Percentiles rank a stretch among this genome's conserved stretches.
Conservation (phyloP, 2,797 vertebrate genomes). For the Sebastes hubbsi region DNA sequence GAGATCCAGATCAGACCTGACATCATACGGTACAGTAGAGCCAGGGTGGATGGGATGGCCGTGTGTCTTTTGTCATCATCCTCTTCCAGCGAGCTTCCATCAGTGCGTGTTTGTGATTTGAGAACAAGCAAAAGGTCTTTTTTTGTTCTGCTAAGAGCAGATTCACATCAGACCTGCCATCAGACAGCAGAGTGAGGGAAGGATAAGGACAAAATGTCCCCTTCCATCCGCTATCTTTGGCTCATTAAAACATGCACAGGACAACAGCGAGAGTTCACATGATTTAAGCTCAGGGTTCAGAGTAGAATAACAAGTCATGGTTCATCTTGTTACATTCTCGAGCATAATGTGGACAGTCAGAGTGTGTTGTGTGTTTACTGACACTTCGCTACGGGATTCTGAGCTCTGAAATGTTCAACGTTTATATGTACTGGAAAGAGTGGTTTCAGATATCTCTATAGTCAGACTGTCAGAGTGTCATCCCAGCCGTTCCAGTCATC, state of each 20-base stretch:
- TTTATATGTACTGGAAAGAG: neutral
- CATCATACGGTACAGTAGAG: constrained; percentile 23
- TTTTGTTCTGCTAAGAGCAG: constrained; percentile 36
- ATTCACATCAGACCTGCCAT: constrained; percentile 46
- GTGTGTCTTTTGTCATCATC: constrained; percentile 22
- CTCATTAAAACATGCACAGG: neutral
- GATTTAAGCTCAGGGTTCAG: neutral
- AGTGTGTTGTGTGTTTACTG: neutral
- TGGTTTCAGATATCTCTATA: neutral
- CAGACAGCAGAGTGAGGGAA: constrained; percentile 6
- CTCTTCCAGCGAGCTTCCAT: constrained; percentile 33
- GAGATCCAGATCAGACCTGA: constrained; percentile 52
- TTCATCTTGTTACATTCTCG: neutral
- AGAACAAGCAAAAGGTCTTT: constrained; percentile 46
- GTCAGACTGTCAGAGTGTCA: neutral
- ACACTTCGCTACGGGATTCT: neutral
- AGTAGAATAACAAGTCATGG: neutral
- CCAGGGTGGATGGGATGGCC: constrained; percentile 1
- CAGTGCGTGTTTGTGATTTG: constrained; percentile 8
- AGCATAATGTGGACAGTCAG: neutral
- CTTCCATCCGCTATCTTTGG: neutral
- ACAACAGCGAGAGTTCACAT: neutral
- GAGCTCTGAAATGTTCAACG: neutral
- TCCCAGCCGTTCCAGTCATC: neutral
- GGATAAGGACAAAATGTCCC: constrained; percentile 23